Evolutionary conservation across 2,113 vertebrate genomes (phyloP).

Genomic region (Ceyx margarethae): DNA sequence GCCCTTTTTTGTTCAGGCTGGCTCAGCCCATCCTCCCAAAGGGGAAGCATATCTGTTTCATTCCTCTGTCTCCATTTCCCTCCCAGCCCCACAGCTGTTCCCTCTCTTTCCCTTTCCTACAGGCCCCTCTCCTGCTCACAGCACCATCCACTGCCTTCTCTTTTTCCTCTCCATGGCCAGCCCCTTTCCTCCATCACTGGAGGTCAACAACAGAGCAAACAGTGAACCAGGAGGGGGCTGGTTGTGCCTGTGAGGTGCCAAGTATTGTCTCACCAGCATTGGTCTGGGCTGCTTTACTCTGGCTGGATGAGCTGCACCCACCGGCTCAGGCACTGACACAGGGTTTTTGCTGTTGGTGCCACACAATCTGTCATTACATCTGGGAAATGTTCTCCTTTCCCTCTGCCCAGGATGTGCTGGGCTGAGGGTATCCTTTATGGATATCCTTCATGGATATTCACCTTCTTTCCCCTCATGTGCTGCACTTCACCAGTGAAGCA

Average conservation of each 20-base stretch:
- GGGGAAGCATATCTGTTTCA: constrained; percentile 26
- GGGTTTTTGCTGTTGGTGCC: background rate
- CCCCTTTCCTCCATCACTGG: constrained; percentile 11
- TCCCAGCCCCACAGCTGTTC: constrained; percentile 44
- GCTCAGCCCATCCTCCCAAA: constrained; percentile 43
- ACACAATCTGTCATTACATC: background rate
- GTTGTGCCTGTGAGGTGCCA: constrained; percentile 11
- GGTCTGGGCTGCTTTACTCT: constrained; percentile 31
- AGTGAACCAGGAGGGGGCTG: background rate
- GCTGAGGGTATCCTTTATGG: too few species aligned
- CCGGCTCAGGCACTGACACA: background rate
- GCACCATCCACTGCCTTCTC: background rate
- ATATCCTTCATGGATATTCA: too few species aligned
- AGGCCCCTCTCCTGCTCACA: background rate
- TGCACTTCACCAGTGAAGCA: too few species aligned
- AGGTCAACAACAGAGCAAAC: constrained; percentile 17
- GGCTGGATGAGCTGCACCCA: background rate
- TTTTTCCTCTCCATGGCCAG: background rate
- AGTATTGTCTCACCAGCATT: constrained; percentile 23
- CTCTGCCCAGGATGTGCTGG: background rate
- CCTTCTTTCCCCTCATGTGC: too few species aligned
- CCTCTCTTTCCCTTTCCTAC: constrained; percentile 11
- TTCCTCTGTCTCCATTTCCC: constrained; percentile 13
- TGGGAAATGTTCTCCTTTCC: background rate
- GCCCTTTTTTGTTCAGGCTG: constrained; percentile 3